Percentiles rank a stretch among this genome's conserved stretches.
Conservation (phyloP, 2,797 vertebrate genomes). For the Alcedo atthis region DNA sequence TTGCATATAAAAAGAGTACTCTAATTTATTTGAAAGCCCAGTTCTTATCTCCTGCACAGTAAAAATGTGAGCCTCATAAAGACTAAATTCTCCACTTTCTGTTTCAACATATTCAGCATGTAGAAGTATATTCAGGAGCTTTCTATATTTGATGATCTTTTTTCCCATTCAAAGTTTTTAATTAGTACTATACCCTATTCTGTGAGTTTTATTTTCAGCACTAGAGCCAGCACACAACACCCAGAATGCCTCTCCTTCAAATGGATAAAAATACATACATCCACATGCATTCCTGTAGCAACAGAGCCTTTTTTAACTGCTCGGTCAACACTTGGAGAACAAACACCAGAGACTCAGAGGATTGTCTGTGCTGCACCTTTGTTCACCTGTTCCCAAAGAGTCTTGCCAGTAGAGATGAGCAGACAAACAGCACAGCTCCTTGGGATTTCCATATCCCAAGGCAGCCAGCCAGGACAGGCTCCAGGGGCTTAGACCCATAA, state of each 20-base stretch:
- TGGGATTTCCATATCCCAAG: background rate
- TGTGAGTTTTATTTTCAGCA: constrained; percentile 66
- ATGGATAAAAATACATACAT: background rate
- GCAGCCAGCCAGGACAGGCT: background rate
- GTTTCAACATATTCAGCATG: constrained; percentile 53
- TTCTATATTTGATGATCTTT: constrained; percentile 70
- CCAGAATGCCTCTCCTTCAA: constrained; percentile 41
- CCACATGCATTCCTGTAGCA: constrained; percentile 28
- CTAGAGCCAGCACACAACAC: constrained; percentile 50
- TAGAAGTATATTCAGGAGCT: constrained; percentile 58
- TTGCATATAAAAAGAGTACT: constrained; percentile 18
- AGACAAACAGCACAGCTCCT: background rate
- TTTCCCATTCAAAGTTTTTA: constrained; percentile 59
- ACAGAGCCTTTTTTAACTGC: constrained; percentile 37
- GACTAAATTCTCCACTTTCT: constrained; percentile 40
- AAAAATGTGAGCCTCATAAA: constrained; percentile 40
- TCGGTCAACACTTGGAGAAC: background rate
- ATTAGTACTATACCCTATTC: constrained; percentile 59
- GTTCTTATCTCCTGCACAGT: constrained; percentile 18
- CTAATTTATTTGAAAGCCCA: constrained; percentile 22
- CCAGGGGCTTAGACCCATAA: background rate
- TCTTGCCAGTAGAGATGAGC: background rate
- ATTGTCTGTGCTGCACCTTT: background rate
- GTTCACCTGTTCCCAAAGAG: background rate
- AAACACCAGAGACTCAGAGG: constrained; percentile 1